Evolutionary conservation across 2,797 vertebrate genomes (phyloP), one percentile per base, ranked within the genome.

Genomic region (Chrosomus eos): DNA sequence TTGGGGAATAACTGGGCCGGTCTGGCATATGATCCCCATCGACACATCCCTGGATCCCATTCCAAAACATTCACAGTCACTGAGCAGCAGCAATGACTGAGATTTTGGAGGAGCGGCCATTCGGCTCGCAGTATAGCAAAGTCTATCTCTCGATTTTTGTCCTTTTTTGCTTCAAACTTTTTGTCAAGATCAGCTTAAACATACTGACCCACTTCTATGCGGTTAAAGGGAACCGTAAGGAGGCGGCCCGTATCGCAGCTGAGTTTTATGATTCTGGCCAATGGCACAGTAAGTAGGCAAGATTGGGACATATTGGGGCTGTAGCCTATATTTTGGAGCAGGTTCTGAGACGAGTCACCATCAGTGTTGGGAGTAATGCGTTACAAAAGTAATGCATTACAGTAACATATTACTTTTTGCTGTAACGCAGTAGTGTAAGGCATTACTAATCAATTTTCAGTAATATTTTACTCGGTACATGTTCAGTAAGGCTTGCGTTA

Each of bases 181-280:
- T 97, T 85, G 94, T 97, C 87, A 97, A 97, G 93, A 97, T 97
- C 92, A 97, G 96, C 91, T 95, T 97, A 0, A 96, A 95, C 87
- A 96, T 97, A 89, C 94, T 97, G 21, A 97, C 96, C 70, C 96
- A 97, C 89, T 97, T 97, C 93, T 97, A 97, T 89, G 96, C 96
- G 9, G 96, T 97, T 87, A 96, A 96, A 88, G 96, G 96, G 81
- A 97, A 97, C 89, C 95, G 95, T 75, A 96, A 97, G 87, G 96
- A 97, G 87, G 96, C 96, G 14, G 96, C 96, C 9, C 94, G 96
- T 83, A 97, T 97, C 88, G 96, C 96, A 53, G 95, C 95, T 43
- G 96, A 97, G 89, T 97, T 97, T 92, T 97, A 97, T 1, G 95
- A 96, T 89, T 95, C 94, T 87, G 94, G 95, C 89, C 96, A 96